Percentiles rank a stretch among this genome's conserved stretches.
These are phyloP conservation scores for Zoanthus solanderi DNA, from an alignment of 92 coral and sea anemone genomes.

Conservation along the genomic window DNA sequence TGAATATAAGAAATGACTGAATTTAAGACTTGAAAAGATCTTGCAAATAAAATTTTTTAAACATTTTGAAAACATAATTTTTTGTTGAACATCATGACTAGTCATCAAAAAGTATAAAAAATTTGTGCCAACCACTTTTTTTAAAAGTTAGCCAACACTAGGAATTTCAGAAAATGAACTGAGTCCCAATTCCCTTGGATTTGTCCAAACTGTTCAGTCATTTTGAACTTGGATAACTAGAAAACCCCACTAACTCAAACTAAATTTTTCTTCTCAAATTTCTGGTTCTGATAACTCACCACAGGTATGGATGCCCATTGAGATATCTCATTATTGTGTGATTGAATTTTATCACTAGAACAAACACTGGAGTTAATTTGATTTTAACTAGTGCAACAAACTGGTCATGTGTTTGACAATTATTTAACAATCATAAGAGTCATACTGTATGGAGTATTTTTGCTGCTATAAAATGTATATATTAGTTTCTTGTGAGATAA, in stretches of 20 bases:
- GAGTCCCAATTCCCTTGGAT: neutral
- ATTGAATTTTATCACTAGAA: no score
- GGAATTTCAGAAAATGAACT: neutral
- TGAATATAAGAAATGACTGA: neutral
- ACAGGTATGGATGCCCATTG: no score
- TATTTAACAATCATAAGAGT: no score
- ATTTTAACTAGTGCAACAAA: no score
- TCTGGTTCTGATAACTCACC: no score
- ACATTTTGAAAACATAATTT: neutral
- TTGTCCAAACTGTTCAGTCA: neutral
- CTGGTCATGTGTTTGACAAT: no score
- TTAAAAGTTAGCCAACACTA: neutral
- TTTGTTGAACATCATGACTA: conserved; percentile 2
- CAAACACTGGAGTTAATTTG: no score
- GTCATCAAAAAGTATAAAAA: neutral
- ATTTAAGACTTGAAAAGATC: conserved; percentile 1
- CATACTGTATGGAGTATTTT: no score
- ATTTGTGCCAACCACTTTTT: neutral
- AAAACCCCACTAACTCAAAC: no score
- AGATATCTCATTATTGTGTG: no score
- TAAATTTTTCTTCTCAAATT: no score
- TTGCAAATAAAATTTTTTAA: neutral
- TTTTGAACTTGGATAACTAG: neutral
- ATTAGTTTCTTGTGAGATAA: neutral
- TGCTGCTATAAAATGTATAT: no score